phyloP scores from a whole-genome alignment of 2,888 invertebrate genomes.

The Melanostoma mellinum region DNA sequence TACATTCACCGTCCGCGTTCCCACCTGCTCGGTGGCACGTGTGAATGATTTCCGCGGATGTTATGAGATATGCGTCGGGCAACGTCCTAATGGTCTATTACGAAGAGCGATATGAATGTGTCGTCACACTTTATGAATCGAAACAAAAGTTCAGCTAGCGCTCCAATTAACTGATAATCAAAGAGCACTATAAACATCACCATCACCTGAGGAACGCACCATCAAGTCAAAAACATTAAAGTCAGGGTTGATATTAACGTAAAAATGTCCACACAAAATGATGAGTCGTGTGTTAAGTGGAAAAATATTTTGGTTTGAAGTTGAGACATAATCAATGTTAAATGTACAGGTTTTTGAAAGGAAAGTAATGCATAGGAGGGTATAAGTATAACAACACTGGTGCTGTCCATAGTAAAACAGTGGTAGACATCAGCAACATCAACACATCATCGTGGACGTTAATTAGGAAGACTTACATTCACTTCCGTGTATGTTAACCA shows the following conservation, averaged over 20 bases:
- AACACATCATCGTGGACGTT: slow-evolving; percentile 64
- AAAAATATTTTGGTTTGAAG: no score
- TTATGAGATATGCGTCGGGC: slow-evolving; percentile 21
- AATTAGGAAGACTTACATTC: slow-evolving; percentile 71
- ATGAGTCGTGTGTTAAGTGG: no score
- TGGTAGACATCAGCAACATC: slow-evolving; percentile 53
- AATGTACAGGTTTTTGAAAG: no score
- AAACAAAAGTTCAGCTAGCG: slow-evolving; percentile 63
- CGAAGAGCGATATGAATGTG: slow-evolving; percentile 47
- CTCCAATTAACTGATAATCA: slow-evolving; percentile 72
- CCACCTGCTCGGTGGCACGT: slow-evolving; percentile 32
- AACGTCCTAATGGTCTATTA: slow-evolving; percentile 20
- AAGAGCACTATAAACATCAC: slow-evolving; percentile 65
- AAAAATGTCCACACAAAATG: not conserved
- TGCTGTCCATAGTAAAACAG: slow-evolving; percentile 10
- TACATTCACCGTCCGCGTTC: slow-evolving; percentile 11
- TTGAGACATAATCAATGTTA: no score
- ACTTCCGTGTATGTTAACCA: slow-evolving; percentile 67
- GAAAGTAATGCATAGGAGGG: no score
- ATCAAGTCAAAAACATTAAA: slow-evolving; percentile 33
- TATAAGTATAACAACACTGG: slow-evolving; percentile 17
- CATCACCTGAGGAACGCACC: slow-evolving; percentile 20
- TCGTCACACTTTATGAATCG: slow-evolving; percentile 67
- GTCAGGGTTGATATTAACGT: slow-evolving; percentile 9
- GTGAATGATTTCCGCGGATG: slow-evolving; percentile 40